Conservation (phyloP, 2,888 invertebrate genomes). For the Esperia sulphurella region DNA sequence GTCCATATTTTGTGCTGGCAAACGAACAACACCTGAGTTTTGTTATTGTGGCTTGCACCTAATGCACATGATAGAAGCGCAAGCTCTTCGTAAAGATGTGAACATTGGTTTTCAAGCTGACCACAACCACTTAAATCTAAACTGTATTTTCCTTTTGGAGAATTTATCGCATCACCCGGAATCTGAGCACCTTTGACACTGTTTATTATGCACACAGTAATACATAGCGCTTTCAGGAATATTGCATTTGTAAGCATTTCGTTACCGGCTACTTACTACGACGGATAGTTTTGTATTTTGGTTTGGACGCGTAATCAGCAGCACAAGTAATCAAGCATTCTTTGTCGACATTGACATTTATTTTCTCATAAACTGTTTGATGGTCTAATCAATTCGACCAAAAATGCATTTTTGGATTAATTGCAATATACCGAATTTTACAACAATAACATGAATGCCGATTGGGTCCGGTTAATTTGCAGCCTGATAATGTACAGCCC, state of each 20-base stretch:
- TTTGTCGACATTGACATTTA: neutral
- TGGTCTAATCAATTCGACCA: too few relatives aligned
- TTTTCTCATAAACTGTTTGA: too few relatives aligned
- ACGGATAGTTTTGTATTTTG: neutral
- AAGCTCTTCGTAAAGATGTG: conserved; percentile 60
- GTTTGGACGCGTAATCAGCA: neutral
- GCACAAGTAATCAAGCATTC: neutral
- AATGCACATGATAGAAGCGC: conserved; percentile 59
- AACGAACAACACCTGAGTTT: conserved; percentile 47
- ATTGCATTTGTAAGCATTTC: conserved; percentile 47
- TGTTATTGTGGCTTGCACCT: conserved; percentile 54
- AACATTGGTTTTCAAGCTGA: conserved; percentile 62
- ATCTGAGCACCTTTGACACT: conserved; percentile 37
- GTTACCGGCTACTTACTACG: conserved; percentile 32
- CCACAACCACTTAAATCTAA: conserved; percentile 57
- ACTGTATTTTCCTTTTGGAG: conserved; percentile 43
- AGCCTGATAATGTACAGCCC: too few relatives aligned
- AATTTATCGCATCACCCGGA: conserved; percentile 33
- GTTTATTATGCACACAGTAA: conserved; percentile 23
- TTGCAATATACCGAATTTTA: too few relatives aligned
- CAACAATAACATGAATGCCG: too few relatives aligned
- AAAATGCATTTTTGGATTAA: too few relatives aligned
- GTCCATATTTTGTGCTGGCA: conserved; percentile 71
- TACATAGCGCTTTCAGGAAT: conserved; percentile 31
- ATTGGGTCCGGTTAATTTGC: too few relatives aligned